A percentile compares a stretch with the other conserved stretches of the same genome.
phyloP scores from a whole-genome alignment of 37 sponge, comb jelly and placozoan genomes.

The Aphrocallistes beatrix region DNA sequence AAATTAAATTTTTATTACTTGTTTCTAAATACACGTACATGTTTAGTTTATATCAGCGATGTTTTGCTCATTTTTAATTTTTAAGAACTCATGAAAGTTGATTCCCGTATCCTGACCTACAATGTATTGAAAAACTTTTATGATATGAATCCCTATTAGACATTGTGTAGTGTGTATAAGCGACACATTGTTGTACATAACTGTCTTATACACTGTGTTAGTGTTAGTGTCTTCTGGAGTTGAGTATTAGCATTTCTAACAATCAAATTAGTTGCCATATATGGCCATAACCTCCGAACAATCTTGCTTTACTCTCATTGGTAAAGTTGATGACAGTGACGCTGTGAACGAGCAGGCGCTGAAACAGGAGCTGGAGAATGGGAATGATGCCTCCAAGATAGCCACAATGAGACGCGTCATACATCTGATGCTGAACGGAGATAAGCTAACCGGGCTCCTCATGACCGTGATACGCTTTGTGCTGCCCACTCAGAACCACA shows the following conservation, averaged over 20 bases:
- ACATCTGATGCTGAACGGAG: constrained; percentile 86
- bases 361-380: constrained; percentile 73
- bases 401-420: constrained; percentile 83
- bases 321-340: constrained; percentile 45
- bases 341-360: constrained; percentile 75
- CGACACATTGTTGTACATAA: no score
- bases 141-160: no score
- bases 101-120: no score
- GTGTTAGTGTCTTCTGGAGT: no score
- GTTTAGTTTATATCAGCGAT: no score
- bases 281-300: constrained; percentile 48
- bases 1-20: not conserved
- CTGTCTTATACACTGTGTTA: no score
- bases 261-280: not conserved
- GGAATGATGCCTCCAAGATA: constrained; percentile 49
- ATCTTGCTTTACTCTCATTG: constrained; percentile 87
- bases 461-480: constrained; percentile 93
- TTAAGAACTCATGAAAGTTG: no score
- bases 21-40: no score
- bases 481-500: constrained; percentile 82
- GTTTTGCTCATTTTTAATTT: no score
- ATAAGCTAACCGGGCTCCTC: constrained; percentile 76
- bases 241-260: no score
- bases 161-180: no score
- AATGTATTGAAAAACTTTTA: no score